Evolutionary conservation across 2,888 invertebrate species (phyloP).

Genomic region (Schizaphis graminum): DNA sequence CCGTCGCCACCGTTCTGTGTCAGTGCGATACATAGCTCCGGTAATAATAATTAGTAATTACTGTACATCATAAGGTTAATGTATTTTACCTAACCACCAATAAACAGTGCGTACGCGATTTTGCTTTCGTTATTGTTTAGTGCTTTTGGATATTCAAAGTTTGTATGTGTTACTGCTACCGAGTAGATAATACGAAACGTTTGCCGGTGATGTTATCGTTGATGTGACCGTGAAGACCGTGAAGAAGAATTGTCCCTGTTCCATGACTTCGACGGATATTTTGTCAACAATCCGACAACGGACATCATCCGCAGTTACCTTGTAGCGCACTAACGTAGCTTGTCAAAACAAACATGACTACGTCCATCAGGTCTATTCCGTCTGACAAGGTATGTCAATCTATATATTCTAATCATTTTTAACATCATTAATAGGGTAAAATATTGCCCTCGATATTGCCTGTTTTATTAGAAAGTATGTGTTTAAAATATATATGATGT

Average conservation of each 20-base stretch:
- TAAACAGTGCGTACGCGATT: neutral
- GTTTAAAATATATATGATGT: neutral
- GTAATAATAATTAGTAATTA: neutral
- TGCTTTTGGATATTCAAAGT: neutral
- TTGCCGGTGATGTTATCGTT: neutral
- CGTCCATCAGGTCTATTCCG: slow-evolving; percentile 68
- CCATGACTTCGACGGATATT: slow-evolving; percentile 33
- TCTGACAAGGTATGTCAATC: slow-evolving; percentile 67
- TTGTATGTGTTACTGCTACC: neutral
- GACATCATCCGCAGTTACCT: slow-evolving; percentile 2
- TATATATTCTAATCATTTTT: neutral
- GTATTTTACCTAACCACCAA: neutral
- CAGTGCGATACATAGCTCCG: neutral
- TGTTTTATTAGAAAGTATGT: slow-evolving; percentile 32
- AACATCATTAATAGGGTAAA: neutral
- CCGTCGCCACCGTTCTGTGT: neutral
- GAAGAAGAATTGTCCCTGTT: neutral
- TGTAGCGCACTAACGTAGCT: slow-evolving; percentile 20
- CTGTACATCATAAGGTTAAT: neutral
- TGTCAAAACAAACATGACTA: slow-evolving; percentile 61
- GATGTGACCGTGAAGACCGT: neutral
- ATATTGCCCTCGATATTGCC: too few species aligned
- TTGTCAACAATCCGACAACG: slow-evolving; percentile 8
- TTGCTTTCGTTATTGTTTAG: neutral
- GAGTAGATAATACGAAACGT: neutral